Conservation (phyloP, 1,140 invertebrate genomes). For the Diuraphis noxia region DNA sequence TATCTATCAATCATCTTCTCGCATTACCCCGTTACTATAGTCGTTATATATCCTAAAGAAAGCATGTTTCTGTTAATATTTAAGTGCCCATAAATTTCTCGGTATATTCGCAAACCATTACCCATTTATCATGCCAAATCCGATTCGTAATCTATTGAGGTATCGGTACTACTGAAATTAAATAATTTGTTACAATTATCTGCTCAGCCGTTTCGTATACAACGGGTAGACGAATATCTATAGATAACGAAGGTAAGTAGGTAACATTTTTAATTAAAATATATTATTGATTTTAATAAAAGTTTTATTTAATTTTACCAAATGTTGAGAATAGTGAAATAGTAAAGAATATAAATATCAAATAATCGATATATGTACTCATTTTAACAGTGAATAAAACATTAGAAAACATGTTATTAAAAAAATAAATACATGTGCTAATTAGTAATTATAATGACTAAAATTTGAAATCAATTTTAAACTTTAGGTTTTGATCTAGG, state of each 20-base stretch:
- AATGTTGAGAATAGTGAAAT: neutral
- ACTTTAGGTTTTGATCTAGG: no score
- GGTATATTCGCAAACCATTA: neutral
- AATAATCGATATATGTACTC: neutral
- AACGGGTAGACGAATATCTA: neutral
- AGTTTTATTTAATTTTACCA: neutral
- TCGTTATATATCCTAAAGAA: neutral
- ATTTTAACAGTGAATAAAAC: no score
- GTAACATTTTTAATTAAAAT: neutral
- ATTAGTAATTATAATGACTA: no score
- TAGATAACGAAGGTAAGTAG: neutral
- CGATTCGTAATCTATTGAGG: neutral
- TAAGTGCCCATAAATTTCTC: conserved; percentile 3
- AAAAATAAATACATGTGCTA: no score
- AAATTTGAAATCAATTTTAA: no score
- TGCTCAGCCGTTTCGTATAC: neutral
- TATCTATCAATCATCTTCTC: conserved; percentile 37
- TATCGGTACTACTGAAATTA: neutral
- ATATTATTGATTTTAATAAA: neutral
- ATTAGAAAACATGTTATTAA: no score
- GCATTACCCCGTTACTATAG: neutral
- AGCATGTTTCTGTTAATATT: neutral
- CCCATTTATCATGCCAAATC: neutral
- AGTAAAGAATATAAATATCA: neutral
- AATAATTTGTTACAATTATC: neutral